These are phyloP conservation scores for Thalassarche chlororhynchos DNA, from an alignment of 2,113 vertebrate genomes.

Conservation along the genomic window DNA sequence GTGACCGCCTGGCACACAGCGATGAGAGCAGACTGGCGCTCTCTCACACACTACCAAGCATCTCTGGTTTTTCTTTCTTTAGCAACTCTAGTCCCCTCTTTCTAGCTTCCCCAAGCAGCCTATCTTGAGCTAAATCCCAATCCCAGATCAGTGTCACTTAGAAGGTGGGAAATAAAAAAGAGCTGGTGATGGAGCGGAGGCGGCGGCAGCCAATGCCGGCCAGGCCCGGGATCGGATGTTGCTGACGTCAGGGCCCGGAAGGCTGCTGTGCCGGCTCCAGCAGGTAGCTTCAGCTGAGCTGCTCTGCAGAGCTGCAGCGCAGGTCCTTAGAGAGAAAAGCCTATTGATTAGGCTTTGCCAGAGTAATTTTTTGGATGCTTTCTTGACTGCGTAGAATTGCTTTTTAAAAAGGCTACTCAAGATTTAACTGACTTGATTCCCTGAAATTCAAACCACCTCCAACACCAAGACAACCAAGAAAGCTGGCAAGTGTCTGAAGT, in stretches of 20 bases:
- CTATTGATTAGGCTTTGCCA: background rate
- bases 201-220: conserved; percentile 69
- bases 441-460: background rate
- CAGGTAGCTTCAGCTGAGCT: conserved; percentile 37
- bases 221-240: conserved; percentile 8
- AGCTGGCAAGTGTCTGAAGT: background rate
- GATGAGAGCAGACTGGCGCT: conserved; percentile 31
- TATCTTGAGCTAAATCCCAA: conserved; percentile 58
- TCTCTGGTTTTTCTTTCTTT: conserved; percentile 31
- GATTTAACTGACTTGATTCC: background rate
- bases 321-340: background rate
- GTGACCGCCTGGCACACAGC: conserved; percentile 38
- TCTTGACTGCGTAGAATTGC: background rate
- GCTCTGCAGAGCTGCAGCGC: conserved; percentile 5
- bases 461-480: background rate
- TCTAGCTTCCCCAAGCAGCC: conserved; percentile 21
- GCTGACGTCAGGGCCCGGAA: conserved; percentile 2
- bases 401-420: background rate
- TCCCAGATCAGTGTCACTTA: conserved; percentile 52
- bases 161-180: background rate
- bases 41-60: background rate
- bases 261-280: conserved; percentile 44
- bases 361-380: background rate
- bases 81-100: conserved; percentile 42
- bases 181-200: conserved; percentile 73